phyloP scores from a whole-genome alignment of 2,797 vertebrate genomes.

The Enteromius argenteus region DNA sequence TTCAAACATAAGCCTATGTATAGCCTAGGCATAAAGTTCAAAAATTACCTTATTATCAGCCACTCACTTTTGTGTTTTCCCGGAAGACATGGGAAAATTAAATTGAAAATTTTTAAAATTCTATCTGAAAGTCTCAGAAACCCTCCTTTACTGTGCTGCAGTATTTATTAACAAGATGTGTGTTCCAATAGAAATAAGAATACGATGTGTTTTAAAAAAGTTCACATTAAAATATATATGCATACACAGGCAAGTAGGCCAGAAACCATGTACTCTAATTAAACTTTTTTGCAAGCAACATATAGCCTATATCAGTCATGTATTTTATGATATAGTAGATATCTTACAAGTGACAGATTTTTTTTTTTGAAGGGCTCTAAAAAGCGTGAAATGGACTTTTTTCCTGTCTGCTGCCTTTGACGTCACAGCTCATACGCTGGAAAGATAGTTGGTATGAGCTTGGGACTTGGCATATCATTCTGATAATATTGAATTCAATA shows the following conservation, averaged over 20 bases:
- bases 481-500: neutral
- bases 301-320: neutral
- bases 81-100: neutral
- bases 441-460: constrained; percentile 5
- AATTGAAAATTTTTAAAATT: neutral
- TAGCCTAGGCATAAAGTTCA: neutral
- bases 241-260: neutral
- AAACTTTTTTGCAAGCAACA: neutral
- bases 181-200: neutral
- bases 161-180: neutral
- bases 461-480: neutral
- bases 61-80: neutral
- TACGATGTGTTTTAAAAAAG: neutral
- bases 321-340: neutral
- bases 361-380: neutral
- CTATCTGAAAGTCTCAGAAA: neutral
- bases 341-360: constrained; percentile 10
- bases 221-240: neutral
- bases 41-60: neutral
- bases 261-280: neutral
- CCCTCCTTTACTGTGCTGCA: neutral
- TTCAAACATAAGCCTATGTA: neutral
- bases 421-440: neutral
- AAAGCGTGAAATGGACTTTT: constrained; percentile 11
- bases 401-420: constrained; percentile 30